Evolutionary conservation across 2,888 invertebrate genomes (phyloP).

Genomic region (Nemurella pictetii): DNA sequence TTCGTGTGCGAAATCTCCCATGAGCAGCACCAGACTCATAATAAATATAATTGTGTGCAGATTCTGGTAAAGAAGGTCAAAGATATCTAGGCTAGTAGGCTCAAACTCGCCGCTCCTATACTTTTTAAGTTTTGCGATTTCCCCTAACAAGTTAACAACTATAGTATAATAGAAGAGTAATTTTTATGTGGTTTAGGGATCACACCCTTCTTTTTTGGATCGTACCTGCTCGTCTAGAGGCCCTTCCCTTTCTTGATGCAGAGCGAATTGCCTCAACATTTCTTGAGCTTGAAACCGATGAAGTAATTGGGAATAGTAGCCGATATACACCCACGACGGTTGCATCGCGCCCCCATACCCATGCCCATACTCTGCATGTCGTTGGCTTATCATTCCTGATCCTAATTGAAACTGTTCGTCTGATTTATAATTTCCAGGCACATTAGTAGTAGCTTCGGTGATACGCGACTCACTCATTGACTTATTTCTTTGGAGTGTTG

Average conservation of each 20-base stretch:
- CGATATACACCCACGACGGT: slow-evolving; percentile 46
- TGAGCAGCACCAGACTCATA: neutral
- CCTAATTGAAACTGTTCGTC: slow-evolving; percentile 21
- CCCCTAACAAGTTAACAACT: neutral
- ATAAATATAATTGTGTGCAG: neutral
- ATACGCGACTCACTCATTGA: slow-evolving; percentile 42
- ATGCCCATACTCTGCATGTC: neutral
- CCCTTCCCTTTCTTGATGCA: slow-evolving; percentile 44
- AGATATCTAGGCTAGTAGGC: slow-evolving; percentile 8
- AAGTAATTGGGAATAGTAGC: slow-evolving; percentile 47
- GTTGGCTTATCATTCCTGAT: slow-evolving; percentile 3
- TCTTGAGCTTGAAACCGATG: slow-evolving; percentile 48
- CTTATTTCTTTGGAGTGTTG: slow-evolving; percentile 38
- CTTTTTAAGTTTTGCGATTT: neutral
- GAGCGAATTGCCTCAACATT: slow-evolving; percentile 46
- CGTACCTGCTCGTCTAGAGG: slow-evolving; percentile 25
- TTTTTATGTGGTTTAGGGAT: neutral
- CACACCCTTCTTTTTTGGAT: neutral
- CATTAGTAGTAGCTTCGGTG: slow-evolving; percentile 17
- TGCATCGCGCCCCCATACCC: slow-evolving; percentile 7
- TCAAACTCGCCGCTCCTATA: slow-evolving; percentile 3
- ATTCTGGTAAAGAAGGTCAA: slow-evolving; percentile 2
- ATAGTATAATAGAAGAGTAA: neutral
- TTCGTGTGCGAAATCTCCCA: neutral
- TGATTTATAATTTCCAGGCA: neutral